Evolutionary conservation across 2,797 vertebrate species (phyloP).

Genomic region (Sebastes iracundus): DNA sequence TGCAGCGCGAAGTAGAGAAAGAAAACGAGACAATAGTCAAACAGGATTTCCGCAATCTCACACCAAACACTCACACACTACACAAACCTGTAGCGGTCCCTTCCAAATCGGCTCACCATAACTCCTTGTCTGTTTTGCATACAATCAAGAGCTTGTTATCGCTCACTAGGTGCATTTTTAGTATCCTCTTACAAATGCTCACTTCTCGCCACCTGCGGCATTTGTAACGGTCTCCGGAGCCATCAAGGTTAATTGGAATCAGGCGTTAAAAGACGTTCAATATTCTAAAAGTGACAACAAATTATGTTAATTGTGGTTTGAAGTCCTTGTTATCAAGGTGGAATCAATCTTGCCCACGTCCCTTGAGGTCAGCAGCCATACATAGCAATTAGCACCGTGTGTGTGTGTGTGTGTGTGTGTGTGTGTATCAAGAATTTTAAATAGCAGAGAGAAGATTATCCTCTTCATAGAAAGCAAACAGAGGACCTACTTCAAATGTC

Average conservation of each 20-base stretch:
- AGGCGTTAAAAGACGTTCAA: constrained; percentile 69
- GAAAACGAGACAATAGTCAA: neutral
- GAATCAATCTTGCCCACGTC: constrained; percentile 76
- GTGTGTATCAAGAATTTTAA: constrained; percentile 44
- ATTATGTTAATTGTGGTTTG: constrained; percentile 78
- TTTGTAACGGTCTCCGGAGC: constrained; percentile 60
- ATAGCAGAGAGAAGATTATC: constrained; percentile 53
- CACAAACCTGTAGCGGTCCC: too few species aligned
- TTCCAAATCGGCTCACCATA: neutral
- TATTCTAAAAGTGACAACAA: constrained; percentile 77
- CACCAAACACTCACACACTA: neutral
- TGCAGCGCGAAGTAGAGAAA: neutral
- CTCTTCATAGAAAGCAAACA: constrained; percentile 13
- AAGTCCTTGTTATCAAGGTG: constrained; percentile 77
- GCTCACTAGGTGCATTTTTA: constrained; percentile 19
- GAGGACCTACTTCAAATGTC: constrained; percentile 1
- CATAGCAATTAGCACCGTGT: constrained; percentile 67
- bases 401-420: constrained; percentile 12
- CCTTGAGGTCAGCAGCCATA: constrained; percentile 70
- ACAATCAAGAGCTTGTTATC: constrained; percentile 35
- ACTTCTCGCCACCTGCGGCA: constrained; percentile 56
- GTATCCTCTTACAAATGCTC: constrained; percentile 52
- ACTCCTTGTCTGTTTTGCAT: constrained; percentile 31
- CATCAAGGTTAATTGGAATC: constrained; percentile 78
- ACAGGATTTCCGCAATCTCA: neutral